Evolutionary conservation across 2,888 invertebrate genomes (phyloP).

Genomic region (Eledona agricola): DNA sequence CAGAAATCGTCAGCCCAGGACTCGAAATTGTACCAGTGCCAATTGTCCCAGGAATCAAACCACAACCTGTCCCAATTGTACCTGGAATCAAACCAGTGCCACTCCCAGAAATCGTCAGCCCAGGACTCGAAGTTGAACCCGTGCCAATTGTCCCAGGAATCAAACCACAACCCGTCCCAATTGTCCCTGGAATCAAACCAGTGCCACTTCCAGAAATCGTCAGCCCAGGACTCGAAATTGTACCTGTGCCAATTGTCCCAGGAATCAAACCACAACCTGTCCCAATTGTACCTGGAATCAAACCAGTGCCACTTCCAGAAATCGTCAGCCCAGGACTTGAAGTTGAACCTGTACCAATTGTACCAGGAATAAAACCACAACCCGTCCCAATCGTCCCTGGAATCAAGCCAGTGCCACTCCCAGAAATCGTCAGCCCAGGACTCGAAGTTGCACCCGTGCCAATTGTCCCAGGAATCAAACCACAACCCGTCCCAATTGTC

Average conservation of each 20-base stretch:
- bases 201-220: conserved; percentile 10
- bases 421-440: too few relatives aligned
- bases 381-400: too few relatives aligned
- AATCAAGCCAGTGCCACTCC: conserved; percentile 3
- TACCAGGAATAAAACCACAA: not conserved
- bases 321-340: too few relatives aligned
- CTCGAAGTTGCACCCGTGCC: conserved; percentile 9
- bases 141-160: conserved; percentile 8
- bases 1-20: too few relatives aligned
- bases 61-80: too few relatives aligned
- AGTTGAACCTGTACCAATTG: conserved; percentile 11
- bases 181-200: too few relatives aligned
- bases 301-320: conserved; percentile 4
- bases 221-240: conserved; percentile 6
- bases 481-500: too few relatives aligned
- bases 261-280: not conserved
- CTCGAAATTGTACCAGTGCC: conserved; percentile 10
- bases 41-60: not conserved
- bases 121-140: conserved; percentile 8
- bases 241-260: conserved; percentile 14
- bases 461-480: not conserved
- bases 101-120: too few relatives aligned
- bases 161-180: not conserved
- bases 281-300: too few relatives aligned
- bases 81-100: conserved; percentile 1